Percentiles rank a stretch among this genome's conserved stretches.
Evolutionary conservation across 2,113 vertebrate genomes (phyloP).

Genomic region (Arenaria interpres): DNA sequence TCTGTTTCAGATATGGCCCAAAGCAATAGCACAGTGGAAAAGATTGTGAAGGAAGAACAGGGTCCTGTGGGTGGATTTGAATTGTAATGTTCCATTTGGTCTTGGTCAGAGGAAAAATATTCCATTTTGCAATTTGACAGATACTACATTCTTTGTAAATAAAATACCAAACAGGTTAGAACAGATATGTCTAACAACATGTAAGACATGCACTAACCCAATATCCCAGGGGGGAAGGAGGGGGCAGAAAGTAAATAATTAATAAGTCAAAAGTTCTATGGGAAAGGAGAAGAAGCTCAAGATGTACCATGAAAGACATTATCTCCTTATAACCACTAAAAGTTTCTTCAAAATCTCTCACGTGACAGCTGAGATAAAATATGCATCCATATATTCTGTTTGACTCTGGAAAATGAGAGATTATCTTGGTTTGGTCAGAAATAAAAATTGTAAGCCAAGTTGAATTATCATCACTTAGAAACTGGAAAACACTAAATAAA

Average conservation of each 20-base stretch:
- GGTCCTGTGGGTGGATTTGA: neutral
- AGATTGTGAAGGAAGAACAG: neutral
- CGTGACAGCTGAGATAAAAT: neutral
- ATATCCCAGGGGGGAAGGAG: fast-evolving
- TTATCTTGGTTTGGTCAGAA: neutral
- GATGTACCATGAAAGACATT: neutral
- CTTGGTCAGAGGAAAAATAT: neutral
- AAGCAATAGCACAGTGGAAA: neutral
- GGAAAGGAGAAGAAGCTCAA: neutral
- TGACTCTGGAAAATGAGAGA: neutral
- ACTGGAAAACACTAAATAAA: neutral
- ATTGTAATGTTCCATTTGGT: neutral
- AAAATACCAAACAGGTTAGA: neutral
- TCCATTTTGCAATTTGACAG: neutral
- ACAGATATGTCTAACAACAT: neutral
- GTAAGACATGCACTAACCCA: neutral
- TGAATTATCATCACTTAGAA: neutral
- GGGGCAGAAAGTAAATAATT: neutral
- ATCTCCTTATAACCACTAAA: neutral
- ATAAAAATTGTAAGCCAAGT: neutral
- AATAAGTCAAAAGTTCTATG: neutral
- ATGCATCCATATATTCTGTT: fast-evolving
- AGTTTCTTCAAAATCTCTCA: neutral
- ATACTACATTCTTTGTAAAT: neutral
- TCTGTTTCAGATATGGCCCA: neutral